phyloP scores from a whole-genome alignment of 2,888 invertebrate genomes.

The Scaptomyza flava region DNA sequence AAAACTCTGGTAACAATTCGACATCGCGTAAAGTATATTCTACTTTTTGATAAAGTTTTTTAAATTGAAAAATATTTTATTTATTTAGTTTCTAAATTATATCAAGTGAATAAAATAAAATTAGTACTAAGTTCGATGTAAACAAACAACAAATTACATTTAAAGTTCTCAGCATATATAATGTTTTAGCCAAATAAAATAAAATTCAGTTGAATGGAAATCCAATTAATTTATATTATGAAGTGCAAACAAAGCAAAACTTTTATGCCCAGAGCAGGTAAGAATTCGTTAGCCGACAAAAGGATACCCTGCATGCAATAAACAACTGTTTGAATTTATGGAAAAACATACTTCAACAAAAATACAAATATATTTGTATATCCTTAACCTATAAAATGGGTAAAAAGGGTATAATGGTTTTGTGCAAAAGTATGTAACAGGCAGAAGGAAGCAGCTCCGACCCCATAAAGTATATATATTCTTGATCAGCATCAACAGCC shows the following conservation, averaged over 20 bases:
- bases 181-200: conserved; percentile 10
- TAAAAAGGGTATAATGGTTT: too few relatives aligned
- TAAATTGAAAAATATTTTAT: too few relatives aligned
- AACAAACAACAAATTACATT: background rate
- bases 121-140: conserved; percentile 5
- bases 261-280: background rate
- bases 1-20: conserved; percentile 60
- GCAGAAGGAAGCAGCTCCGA: too few relatives aligned
- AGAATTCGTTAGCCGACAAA: background rate
- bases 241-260: background rate
- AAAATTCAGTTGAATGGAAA: conserved; percentile 17
- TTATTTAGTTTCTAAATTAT: too few relatives aligned
- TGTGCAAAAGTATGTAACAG: too few relatives aligned
- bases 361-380: too few relatives aligned
- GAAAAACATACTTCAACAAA: background rate
- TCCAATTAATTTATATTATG: conserved; percentile 13
- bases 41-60: too few relatives aligned
- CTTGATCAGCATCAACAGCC: too few relatives aligned
- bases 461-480: too few relatives aligned
- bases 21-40: conserved; percentile 1
- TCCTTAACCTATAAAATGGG: too few relatives aligned
- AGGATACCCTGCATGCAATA: background rate
- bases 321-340: background rate
- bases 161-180: conserved; percentile 4
- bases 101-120: too few relatives aligned